Evolutionary conservation across 2,888 invertebrate genomes (phyloP), one percentile per base, ranked within the genome.

Genomic region (Cyclophora albipunctata): DNA sequence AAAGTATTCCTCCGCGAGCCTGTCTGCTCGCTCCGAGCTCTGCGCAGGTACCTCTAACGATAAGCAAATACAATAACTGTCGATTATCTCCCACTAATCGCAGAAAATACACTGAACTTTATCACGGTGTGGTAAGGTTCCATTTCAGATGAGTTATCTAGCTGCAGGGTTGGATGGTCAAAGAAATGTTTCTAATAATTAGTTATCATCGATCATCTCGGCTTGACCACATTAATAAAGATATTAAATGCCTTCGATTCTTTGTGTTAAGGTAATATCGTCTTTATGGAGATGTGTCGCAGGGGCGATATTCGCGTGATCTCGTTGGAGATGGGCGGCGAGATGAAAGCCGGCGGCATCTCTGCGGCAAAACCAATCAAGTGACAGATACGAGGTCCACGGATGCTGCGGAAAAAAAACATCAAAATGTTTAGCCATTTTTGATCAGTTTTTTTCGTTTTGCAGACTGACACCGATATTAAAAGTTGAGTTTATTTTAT

Each of bases 171-270:
- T 74, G 78, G 71, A 68, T 72, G 77, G 78, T 80, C 80, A 79
- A 75, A 78, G 72, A 81, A 81, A 82, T 84, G 83, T 84, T 83
- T 83, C 83, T 75, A 82, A 82, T 84, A 83, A 84, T 84, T 84
- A 84, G 81, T 83, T 83, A 83, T 83, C 84, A 83, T 84, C 83
- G 78, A 83, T 84, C 83, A 83, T 81, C 83, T 68, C 69, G 76
- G 73, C 76, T 74, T 72, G 78, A 75, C 76, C 76, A 82, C 81
- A 81, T 83, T 83, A 83, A 84, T 83, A 84, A 79, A 84, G 84
- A 81, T 83, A 84, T 84, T 78, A 81, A 83, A 83, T 82, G 80
- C 81, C 79, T 73, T 74, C 66, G 59, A 63, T 58, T 55, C 53
- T 48, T 45, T 34, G 48, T 7, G 4, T 1, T 2, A 37, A 42